Percentiles rank a stretch among this genome's conserved stretches.
Conservation (phyloP, 2,888 invertebrate species). For the Drosophila histrio region DNA sequence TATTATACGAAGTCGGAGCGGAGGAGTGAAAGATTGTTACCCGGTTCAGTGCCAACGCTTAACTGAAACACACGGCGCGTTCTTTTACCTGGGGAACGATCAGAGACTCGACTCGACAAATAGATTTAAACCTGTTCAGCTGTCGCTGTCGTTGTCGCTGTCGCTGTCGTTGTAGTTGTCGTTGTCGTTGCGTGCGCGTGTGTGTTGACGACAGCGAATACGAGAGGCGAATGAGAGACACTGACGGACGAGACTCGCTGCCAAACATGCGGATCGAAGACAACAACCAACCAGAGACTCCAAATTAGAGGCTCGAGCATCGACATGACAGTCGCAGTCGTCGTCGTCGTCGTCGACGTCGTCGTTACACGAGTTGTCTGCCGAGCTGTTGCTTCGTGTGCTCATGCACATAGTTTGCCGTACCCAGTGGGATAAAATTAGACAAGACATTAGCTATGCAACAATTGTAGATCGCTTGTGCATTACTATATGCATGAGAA, state of each 20-base stretch:
- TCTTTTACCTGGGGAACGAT: slow-evolving; percentile 72
- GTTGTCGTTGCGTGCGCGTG: slow-evolving; percentile 60
- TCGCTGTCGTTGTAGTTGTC: slow-evolving; percentile 37
- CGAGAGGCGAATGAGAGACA: slow-evolving; percentile 76
- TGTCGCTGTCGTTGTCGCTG: slow-evolving; percentile 28
- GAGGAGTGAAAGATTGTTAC: slow-evolving; percentile 83
- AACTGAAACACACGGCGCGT: slow-evolving; percentile 83
- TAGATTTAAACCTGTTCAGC: slow-evolving; percentile 59
- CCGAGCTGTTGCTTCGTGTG: slow-evolving; percentile 22
- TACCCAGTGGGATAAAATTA: slow-evolving; percentile 4
- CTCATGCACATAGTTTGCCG: slow-evolving; percentile 1
- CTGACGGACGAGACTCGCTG: slow-evolving; percentile 56
- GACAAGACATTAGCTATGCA: not conserved
- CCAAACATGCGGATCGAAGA: slow-evolving; percentile 52
- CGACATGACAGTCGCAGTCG: slow-evolving; percentile 48
- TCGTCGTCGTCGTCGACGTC: slow-evolving; percentile 20
- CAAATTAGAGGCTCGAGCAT: slow-evolving; percentile 48
- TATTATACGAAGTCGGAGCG: slow-evolving; percentile 48
- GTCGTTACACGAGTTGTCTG: slow-evolving; percentile 19
- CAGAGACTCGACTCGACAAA: slow-evolving; percentile 47
- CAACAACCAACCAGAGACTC: slow-evolving; percentile 58
- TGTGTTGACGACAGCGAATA: slow-evolving; percentile 77
- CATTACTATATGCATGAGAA: not conserved
- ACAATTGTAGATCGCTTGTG: not conserved
- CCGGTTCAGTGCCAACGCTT: slow-evolving; percentile 84